Evolutionary conservation across 2,797 vertebrate genomes (phyloP), one percentile per base, ranked within the genome.

Genomic region (Macroramphosus scolopax): DNA sequence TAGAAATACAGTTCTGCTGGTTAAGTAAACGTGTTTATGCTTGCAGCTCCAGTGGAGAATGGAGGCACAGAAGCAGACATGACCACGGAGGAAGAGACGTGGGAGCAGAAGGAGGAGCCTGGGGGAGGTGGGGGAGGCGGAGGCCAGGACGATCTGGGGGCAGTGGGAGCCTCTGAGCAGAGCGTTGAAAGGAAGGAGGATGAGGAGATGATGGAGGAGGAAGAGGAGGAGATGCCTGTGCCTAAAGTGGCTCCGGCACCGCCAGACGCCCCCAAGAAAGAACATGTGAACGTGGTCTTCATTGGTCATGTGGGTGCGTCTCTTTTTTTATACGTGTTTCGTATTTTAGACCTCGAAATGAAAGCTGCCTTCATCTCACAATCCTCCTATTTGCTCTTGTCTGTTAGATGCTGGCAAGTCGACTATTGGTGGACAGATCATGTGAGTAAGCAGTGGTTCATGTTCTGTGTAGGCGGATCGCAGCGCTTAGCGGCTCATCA

Each of bases 391-490:
- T 30, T 39, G 0, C 44, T 32, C 62, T 14, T 53, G 15, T 38
- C 13, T 29, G 30, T 69, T 63, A 99, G 97, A 99, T 81, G 97
- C 96, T 66, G 97, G 96, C 17, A 99, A 99, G 85, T 99, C 96
- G 64, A 98, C 97, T 30, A 99, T 99, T 68, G 96, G 97, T 84
- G 97, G 96, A 63, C 96, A 99, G 82, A 98, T 99, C 84, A 98
- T 99, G 97, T 99, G 87, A 95, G 96, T 88, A 41, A 16, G 31
- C 2, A 0, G 2, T 14, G 15, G 28, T 14, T 17, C 2, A 8
- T 20, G 3, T 33, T n/a, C n/a, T n/a, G n/a, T n/a, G n/a, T n/a
- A n/a, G n/a, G n/a, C n/a, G n/a, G n/a, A n/a, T n/a, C n/a, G n/a
- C n/a, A n/a, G n/a, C n/a, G n/a, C n/a, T n/a, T n/a, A n/a, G n/a